These are phyloP conservation scores for Saturnia pavonia DNA, from an alignment of 2,888 invertebrate species.

Conservation along the genomic window DNA sequence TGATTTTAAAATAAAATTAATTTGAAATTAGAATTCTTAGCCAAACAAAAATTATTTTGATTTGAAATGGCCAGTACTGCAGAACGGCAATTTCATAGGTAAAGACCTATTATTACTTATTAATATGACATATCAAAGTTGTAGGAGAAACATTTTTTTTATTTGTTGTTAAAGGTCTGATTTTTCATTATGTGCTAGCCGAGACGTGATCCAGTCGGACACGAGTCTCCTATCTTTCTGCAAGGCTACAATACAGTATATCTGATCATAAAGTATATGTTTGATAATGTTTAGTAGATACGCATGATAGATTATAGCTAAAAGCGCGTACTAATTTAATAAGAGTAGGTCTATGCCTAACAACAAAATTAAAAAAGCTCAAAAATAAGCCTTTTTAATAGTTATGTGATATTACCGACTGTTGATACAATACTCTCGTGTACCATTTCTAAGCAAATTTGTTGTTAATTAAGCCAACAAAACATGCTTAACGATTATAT, in stretches of 20 bases:
- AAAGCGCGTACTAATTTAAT: neutral
- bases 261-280: neutral
- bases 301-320: neutral
- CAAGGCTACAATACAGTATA: neutral
- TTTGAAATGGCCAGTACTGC: too few relatives aligned
- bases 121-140: too few relatives aligned
- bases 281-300: neutral
- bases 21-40: too few relatives aligned
- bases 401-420: neutral
- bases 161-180: too few relatives aligned
- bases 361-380: neutral
- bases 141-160: too few relatives aligned
- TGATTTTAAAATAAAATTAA: too few relatives aligned
- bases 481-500: constrained; percentile 20
- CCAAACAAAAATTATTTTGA: too few relatives aligned
- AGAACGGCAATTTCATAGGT: too few relatives aligned
- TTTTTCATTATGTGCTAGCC: too few relatives aligned
- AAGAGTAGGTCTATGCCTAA: neutral
- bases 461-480: neutral
- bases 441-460: neutral
- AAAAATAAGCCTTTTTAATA: neutral
- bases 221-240: neutral
- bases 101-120: too few relatives aligned
- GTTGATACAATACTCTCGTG: neutral
- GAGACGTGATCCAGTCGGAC: neutral